phyloP scores from a whole-genome alignment of 2,888 invertebrate genomes.

The Eupithecia pulchellata region DNA sequence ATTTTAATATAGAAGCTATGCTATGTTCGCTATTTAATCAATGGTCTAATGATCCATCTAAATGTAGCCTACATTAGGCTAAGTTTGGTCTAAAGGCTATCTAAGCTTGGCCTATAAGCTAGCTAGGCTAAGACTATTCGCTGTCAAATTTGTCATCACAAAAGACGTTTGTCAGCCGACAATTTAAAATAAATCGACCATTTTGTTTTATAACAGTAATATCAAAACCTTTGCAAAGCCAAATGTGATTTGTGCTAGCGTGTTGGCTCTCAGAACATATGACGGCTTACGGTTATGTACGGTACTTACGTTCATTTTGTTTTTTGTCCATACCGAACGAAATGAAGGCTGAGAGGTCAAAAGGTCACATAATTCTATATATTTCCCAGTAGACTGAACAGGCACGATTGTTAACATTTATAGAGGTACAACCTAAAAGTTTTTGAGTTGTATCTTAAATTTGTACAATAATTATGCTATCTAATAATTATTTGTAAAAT shows the following conservation, averaged over 20 bases:
- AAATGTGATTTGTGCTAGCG: not conserved
- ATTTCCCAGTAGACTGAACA: slow-evolving; percentile 13
- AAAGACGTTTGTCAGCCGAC: not conserved
- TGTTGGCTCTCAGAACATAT: slow-evolving; percentile 13
- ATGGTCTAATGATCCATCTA: not conserved
- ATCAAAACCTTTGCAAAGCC: not conserved
- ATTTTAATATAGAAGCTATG: not conserved
- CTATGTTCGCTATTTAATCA: too few species aligned
- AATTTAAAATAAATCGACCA: not conserved
- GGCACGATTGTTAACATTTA: slow-evolving; percentile 19
- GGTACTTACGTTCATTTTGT: slow-evolving; percentile 19
- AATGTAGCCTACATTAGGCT: too few species aligned
- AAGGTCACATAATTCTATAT: slow-evolving; percentile 23
- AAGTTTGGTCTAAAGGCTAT: too few species aligned
- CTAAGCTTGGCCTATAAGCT: too few species aligned
- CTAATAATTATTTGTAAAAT: too few species aligned
- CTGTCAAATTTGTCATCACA: not conserved
- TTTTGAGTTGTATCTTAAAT: slow-evolving; percentile 10
- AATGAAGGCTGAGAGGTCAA: slow-evolving; percentile 18
- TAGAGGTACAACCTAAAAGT: not conserved
- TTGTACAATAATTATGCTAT: not conserved
- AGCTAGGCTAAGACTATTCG: too few species aligned
- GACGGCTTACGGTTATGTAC: slow-evolving; percentile 26
- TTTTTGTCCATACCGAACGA: slow-evolving; percentile 16
- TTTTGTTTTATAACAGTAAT: not conserved